phyloP scores from a whole-genome alignment of 92 coral and sea anemone genomes.

The Epizoanthus fatuus region DNA sequence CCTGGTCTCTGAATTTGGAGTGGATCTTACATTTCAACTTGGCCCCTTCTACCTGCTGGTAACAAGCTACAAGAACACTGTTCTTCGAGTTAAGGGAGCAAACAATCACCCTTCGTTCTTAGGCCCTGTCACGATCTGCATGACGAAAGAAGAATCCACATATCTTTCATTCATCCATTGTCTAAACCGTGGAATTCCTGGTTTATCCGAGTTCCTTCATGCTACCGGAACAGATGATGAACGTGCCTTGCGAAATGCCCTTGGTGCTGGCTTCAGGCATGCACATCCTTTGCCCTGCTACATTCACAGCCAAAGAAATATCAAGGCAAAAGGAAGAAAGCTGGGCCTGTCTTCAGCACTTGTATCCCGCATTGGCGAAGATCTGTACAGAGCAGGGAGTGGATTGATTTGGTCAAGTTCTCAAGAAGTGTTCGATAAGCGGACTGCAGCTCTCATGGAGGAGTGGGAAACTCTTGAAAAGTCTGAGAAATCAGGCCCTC shows the following conservation, averaged over 20 bases:
- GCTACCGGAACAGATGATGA: constrained; percentile 61
- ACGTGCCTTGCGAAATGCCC: constrained; percentile 49
- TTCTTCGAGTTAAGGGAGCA: constrained; percentile 50
- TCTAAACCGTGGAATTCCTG: constrained; percentile 51
- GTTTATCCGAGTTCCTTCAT: constrained; percentile 33
- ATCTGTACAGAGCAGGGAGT: constrained; percentile 36
- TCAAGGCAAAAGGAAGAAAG: constrained; percentile 49
- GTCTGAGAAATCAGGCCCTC: constrained; percentile 44
- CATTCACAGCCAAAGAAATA: constrained; percentile 54
- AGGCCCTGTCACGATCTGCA: constrained; percentile 58
- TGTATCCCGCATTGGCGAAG: constrained; percentile 39
- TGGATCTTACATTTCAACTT: constrained; percentile 54
- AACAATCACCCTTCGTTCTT: constrained; percentile 36
- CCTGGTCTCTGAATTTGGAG: constrained; percentile 68
- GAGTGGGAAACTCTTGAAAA: constrained; percentile 44
- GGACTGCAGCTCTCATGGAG: constrained; percentile 39
- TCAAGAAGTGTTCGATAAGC: constrained; percentile 38
- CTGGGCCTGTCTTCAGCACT: constrained; percentile 43
- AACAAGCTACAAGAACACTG: constrained; percentile 52
- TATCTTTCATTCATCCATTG: constrained; percentile 64
- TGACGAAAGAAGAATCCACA: constrained; percentile 53
- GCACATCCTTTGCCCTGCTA: constrained; percentile 61
- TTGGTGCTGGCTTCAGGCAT: constrained; percentile 48
- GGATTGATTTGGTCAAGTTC: constrained; percentile 61
- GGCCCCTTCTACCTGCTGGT: constrained; percentile 54